Evolutionary conservation across 2,113 vertebrate genomes (phyloP), one percentile per base, ranked within the genome.

Genomic region (Melanotaenia duboulayi): DNA sequence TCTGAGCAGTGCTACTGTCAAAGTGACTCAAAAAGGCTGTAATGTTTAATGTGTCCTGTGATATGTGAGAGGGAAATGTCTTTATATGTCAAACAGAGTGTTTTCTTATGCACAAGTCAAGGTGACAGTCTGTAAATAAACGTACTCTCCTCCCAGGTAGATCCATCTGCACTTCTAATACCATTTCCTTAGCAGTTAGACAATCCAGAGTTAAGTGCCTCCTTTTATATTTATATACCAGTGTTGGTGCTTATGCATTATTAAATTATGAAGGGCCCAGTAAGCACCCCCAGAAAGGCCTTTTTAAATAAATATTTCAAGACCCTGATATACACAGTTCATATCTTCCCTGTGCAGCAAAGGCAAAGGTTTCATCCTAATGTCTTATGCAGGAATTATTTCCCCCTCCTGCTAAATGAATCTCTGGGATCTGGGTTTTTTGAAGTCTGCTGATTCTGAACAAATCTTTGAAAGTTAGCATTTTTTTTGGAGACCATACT

Each of bases 271-370:
- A 88, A 87, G 89, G 78, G 78, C 87, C 85, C 64, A 61, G 84
- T 81, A 84, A 84, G 82, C 76, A 64, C 85, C n/a, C 71, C 79
- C 66, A 87, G 81, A 88, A 90, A 91, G 73, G 85, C 78, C 79
- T 83, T 89, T 85, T 83, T 83, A 28, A 82, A 92, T 93, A 71
- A 92, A 93, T 91, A 91, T 92, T 93, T 92, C 77, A 93, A 56
- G 50, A 77, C 72, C 63, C 74, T 72, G 80, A 90, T 87, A 86
- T 74, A 86, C 75, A 82, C 81, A 83, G 88, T 88, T 88, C 78
- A 81, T 79, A 86, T 90, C 78, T 88, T 71, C 72, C 76, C 79
- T 76, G 75, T 69, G 81, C 84, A 79, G 78, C 85, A 85, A 63
- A 61, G 65, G 72, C 60, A 76, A 78, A 82, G 71, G 66, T 60